Evolutionary conservation across 2,888 invertebrate species (phyloP).

Genomic region (Ectropis crepuscularia): DNA sequence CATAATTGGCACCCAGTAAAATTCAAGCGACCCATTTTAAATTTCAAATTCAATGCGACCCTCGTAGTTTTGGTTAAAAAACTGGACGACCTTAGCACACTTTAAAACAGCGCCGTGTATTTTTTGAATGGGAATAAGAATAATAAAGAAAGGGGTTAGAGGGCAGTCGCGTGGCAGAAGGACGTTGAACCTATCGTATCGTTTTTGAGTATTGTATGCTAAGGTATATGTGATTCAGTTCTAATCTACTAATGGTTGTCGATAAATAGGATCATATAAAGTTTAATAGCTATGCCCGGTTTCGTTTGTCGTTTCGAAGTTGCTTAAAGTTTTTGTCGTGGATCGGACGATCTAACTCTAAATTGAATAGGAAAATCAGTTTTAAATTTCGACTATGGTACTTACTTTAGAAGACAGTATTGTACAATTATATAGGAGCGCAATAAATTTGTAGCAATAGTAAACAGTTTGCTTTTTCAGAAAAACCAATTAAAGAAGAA

Average conservation of each 20-base stretch:
- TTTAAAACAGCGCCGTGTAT: constrained; percentile 54
- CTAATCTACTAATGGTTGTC: constrained; percentile 36
- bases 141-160: constrained; percentile 53
- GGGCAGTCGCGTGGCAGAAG: constrained; percentile 72
- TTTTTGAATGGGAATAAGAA: constrained; percentile 61
- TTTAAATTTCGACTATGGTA: no score
- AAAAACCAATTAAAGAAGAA: no score
- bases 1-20: constrained; percentile 59
- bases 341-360: no score
- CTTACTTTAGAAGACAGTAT: no score
- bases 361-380: no score
- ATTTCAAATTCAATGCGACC: constrained; percentile 50
- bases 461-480: no score
- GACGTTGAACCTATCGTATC: constrained; percentile 66
- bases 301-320: background rate
- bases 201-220: constrained; percentile 34
- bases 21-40: constrained; percentile 50
- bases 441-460: no score
- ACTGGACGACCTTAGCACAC: constrained; percentile 73
- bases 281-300: background rate
- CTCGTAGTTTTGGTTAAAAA: constrained; percentile 46
- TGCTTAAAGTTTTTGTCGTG: no score
- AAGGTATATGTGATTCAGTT: constrained; percentile 19
- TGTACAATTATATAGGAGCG: no score
- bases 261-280: constrained; percentile 27